These are phyloP conservation scores for Oxyscelio sp. DNA, from an alignment of 2,888 invertebrate genomes.

Conservation along the genomic window DNA sequence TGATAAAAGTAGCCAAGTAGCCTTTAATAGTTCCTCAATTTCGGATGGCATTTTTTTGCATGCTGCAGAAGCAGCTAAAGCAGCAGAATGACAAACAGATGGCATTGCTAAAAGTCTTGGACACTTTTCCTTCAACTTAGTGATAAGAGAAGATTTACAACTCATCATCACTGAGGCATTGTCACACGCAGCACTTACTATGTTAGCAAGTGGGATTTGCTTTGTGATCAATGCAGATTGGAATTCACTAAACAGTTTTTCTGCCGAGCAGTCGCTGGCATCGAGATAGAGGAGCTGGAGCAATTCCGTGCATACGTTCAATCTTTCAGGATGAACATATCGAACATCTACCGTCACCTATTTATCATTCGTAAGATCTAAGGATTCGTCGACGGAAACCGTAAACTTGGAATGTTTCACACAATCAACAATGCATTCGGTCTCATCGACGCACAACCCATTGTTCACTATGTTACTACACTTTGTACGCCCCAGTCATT, in stretches of 20 bases:
- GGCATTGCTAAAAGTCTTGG: neutral
- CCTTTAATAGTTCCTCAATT: neutral
- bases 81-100: conserved; percentile 12
- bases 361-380: neutral
- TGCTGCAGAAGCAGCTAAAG: conserved; percentile 5
- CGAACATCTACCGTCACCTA: neutral
- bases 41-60: neutral
- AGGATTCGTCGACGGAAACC: neutral
- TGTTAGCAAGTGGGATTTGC: neutral
- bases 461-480: neutral
- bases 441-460: neutral
- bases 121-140: neutral
- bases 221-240: neutral
- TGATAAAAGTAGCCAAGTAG: neutral
- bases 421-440: neutral
- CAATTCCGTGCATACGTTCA: neutral
- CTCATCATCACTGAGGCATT: conserved; percentile 18
- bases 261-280: neutral
- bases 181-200: neutral
- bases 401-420: neutral
- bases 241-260: neutral
- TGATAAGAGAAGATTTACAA: neutral
- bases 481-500: neutral
- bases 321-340: neutral
- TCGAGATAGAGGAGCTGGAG: neutral